Base-by-base conservation (phyloP, 2,888 invertebrate genomes). In the Rutpela maculata region DNA sequence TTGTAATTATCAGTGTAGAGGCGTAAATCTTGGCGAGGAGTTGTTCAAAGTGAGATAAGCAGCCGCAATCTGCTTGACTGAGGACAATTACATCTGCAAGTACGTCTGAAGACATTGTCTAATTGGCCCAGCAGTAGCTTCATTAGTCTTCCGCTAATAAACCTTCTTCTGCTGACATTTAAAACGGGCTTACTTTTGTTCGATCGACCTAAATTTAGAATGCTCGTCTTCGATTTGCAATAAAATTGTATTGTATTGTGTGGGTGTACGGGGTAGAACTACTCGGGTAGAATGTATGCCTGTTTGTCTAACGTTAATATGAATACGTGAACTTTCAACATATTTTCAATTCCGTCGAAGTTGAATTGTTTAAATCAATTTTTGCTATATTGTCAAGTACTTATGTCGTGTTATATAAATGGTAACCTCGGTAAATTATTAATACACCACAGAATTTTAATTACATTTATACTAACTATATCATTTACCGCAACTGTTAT, bases 61-160 rank as follows among this genome's bases (percentile, higher is more conserved):
- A 80, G 72, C 77, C 77, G 74, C 77, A 77, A 75, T 75, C 78
- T 50, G 71, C 66, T 55, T 55, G 50, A 59, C 74, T 22, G 67
- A 70, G 74, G 76, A 77, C 77, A 70, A 75, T 77, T 77, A 74
- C 67, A 71, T 67, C 76, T 76, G 71, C 66, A 67, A 70, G 57
- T 65, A 76, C 74, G 78, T 78, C 79, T 81, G 78, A 79, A 79
- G 79, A 76, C 79, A 66, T 74, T 78, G 79, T 76, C 77, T 81
- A 81, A 81, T 81, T 81, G 81, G 79, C 78, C 78, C 78, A 79
- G 78, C 76, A 79, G 79, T 79, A 76, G 79, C 81, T 76, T 79
- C 79, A 78, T 81, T 79, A 81, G 78, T 75, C 75, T 69, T 65
- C 74, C 74, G 66, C 80, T 80, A 80, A 80, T 79, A 80, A 80